Conservation (phyloP, 2,888 invertebrate species). For the Odiellus spinosus region DNA sequence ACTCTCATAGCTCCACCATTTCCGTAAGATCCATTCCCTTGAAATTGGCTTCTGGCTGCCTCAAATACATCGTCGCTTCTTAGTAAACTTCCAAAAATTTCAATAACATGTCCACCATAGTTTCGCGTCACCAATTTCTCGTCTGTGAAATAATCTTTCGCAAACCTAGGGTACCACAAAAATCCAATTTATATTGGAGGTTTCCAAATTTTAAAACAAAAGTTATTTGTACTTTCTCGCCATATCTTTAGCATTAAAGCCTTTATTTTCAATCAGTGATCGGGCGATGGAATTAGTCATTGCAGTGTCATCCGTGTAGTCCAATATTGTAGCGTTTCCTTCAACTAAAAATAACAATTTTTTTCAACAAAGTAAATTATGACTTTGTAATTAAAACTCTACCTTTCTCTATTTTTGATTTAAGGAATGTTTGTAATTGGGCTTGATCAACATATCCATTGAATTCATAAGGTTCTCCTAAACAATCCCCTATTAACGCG, state of each 20-base stretch:
- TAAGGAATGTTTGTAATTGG: no score
- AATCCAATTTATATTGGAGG: no score
- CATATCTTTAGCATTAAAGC: constrained; percentile 16
- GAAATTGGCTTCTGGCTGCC: constrained; percentile 48
- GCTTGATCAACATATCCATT: constrained; percentile 2
- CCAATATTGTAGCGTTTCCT: no score
- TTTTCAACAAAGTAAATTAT: no score
- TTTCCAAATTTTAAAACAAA: no score
- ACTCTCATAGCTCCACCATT: constrained; percentile 62
- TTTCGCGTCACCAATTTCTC: constrained; percentile 38
- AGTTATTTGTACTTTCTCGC: constrained; percentile 18
- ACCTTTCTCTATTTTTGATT: no score
- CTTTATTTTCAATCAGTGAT: constrained; percentile 17
- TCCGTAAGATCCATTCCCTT: constrained; percentile 53
- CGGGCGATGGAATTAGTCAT: constrained; percentile 18
- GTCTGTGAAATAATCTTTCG: constrained; percentile 43
- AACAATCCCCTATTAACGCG: constrained; percentile 49
- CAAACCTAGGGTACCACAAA: constrained; percentile 34
- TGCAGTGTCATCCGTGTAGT: constrained; percentile 21
- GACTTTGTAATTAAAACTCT: no score
- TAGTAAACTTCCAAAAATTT: constrained; percentile 35
- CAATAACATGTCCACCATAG: constrained; percentile 44
- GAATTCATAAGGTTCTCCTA: constrained; percentile 49
- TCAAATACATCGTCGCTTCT: constrained; percentile 38
- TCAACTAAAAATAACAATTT: no score